Base-by-base conservation (phyloP, 64 coral and sea anemone species). In the Dendrophyllia cribrosa region DNA sequence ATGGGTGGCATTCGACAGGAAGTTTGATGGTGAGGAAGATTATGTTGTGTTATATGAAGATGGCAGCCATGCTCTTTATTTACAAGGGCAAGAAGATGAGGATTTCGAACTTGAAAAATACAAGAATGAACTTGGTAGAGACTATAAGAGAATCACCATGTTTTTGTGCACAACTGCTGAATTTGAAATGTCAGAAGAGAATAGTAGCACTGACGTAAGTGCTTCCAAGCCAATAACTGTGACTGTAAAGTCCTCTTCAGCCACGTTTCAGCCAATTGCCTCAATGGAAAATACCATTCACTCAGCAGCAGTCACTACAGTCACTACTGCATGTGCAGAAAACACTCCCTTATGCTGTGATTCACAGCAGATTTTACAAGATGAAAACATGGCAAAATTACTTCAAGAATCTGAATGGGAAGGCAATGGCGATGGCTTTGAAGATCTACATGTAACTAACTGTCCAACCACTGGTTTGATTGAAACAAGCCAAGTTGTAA, bases 101-200 rank as follows among this genome's bases (percentile, higher is more conserved):
- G n/a, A n/a, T 43, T 89, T 89, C 77, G 55, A 78, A 62, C 75
- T 89, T 65, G 74, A 89, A 77, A 92, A 72, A 74, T 85, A 75
- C 58, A 92, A 85, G 58, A 69, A 44, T 73, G 89, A 92, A 75
- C 77, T 92, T 92, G 90, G 81, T 10, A 92, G 63, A 72, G 90
- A 92, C 58, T 86, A 71, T 68, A 92, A 92, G 51, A 24, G 90
- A 59, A 85, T 92, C 67, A 86, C 90, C 34, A 70, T 92, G 70
- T 92, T 70, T 65, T 71, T 86, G 68, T 82, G 77, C 62, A 55
- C 73, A 23, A 66, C 79, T 44, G 81, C 65, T 43, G 44, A 92
- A 23, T 92, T 83, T 66, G 63, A 66, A 66, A 13, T 66, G 63
- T 66, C 63, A 66, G 63, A 20, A 66, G 15, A 66, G 0, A 66